Base-by-base conservation (phyloP, 2,113 vertebrate genomes). In the Orientallactaga bullata region DNA sequence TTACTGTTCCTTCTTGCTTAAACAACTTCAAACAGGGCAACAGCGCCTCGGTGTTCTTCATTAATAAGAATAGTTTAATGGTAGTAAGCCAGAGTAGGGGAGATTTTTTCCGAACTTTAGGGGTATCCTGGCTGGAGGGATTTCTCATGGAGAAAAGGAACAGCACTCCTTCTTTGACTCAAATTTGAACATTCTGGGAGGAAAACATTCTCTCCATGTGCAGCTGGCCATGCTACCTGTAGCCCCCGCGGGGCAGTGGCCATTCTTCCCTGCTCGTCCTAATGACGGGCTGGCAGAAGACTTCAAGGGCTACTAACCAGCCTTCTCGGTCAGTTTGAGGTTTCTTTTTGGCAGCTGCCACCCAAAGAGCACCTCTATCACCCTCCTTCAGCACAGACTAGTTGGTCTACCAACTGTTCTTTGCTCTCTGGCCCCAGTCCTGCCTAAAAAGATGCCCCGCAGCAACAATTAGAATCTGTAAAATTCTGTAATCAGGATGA, bases 21-120 rank as follows among this genome's bases (percentile, higher is more conserved):
- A 82, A 90, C 26, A 42, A 72, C 78, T 87, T 94, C 84, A 39
- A 72, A 30, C 73, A 90, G 17, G 30, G 60, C 84, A 81, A 4
- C 1, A 76, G 74, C 13, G 26, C 2, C 13, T 74, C 24, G 18
- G 0, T 74, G 32, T n/a, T 95, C 32, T 58, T 66, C 55, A 35
- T 42, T 78, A 85, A 61, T 71, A 58, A 95, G 69, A 65, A 20
- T 35, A 21, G 69, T 85, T 78, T 58, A 28, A 12, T 7, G 23
- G 69, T 47, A 73, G 66, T 47, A 72, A 88, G 35, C 37, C 79
- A 84, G 1, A 21, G 30, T 18, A 26, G 47, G 28, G 39, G 35
- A 65, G 63, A 91, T 42, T 76, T 76, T 21, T 30, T 88, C 71
- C 85, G 32, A 84, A 23, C 77, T 95, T 20, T 47, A 71, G 9